Conservation (phyloP, 2,797 vertebrate genomes). For the Cichlasoma orientale region DNA sequence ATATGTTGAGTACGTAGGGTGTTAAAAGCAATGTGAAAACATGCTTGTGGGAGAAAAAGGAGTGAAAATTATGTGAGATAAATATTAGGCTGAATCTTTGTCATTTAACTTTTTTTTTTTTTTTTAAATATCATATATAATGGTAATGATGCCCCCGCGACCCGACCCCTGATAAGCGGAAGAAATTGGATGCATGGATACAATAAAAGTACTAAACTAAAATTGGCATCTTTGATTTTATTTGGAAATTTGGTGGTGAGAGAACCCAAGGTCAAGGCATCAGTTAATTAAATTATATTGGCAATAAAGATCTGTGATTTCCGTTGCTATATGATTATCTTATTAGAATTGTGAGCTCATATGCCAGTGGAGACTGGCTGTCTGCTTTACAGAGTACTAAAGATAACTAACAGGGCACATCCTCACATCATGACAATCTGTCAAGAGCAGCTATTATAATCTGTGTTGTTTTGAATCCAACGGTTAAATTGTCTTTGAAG, state of each 20-base stretch:
- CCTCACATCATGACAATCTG: neutral
- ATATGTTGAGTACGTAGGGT: neutral
- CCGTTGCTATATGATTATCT: conserved; percentile 55
- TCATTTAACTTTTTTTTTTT: neutral
- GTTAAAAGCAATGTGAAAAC: conserved; percentile 11
- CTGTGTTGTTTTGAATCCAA: neutral
- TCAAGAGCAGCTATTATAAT: neutral
- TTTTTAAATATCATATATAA: too few relatives aligned
- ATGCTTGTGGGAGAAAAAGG: neutral
- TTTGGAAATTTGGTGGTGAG: conserved; percentile 30
- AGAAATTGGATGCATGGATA: too few relatives aligned
- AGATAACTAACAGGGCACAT: neutral
- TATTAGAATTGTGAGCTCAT: conserved; percentile 33
- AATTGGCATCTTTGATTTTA: conserved; percentile 9
- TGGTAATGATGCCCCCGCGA: too few relatives aligned
- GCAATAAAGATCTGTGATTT: conserved; percentile 58
- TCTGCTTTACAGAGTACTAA: neutral
- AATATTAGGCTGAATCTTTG: neutral
- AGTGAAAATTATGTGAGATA: neutral
- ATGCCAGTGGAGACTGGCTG: neutral
- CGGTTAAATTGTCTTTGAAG: neutral
- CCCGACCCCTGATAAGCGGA: too few relatives aligned
- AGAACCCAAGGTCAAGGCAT: conserved; percentile 34
- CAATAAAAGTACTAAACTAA: neutral
- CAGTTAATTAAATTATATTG: conserved; percentile 53